Base-by-base conservation (phyloP, 2,113 vertebrate genomes). In the Ivindomyrus marchei region DNA sequence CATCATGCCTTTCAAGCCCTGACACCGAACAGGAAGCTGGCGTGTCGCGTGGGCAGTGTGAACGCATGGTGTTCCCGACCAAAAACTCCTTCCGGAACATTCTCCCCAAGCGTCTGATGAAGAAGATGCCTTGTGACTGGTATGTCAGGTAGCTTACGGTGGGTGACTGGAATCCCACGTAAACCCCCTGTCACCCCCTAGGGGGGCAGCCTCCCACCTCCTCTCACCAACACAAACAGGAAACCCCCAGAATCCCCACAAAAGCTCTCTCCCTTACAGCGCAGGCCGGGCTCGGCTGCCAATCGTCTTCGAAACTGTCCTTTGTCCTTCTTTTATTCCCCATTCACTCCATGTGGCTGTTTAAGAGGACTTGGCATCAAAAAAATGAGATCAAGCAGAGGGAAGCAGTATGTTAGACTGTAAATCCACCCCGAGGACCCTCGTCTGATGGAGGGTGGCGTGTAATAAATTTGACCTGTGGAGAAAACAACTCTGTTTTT, bases 391-490 rank as follows among this genome's bases (percentile, higher is more conserved):
- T 77, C 91, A 92, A 90, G 85, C 85, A 94, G 93, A 89, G 10
- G 70, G 80, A 87, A 92, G 77, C 49, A 89, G 77, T 91, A 89
- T 53, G 62, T 90, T 49, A 39, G 58, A 50, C 56, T 87, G 62
- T 45, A 90, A 91, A 91, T 91, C 93, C 91, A 91, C 92, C 91
- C 90, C 87, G 88, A 91, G 89, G 87, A 89, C 88, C 50, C 84
- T 52, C 31, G 15, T 53, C 46, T 45, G 53, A 45, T 46, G 62
- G 84, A 91, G 89, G 39, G 36, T 92, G 92, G 89, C 90, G 91
- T 91, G 92, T 93, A 93, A 95, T 94, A 93, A 94, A 95, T 96
- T 94, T 94, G 94, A 95, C 94, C 47, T 62, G 92, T 88, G 90
- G 91, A 91, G 0, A 93, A 94, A 93, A 90, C 86, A 53, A 91